Base-by-base conservation (phyloP, 37 sponge, comb jelly and placozoan species). In the Hormiphora californensis region DNA sequence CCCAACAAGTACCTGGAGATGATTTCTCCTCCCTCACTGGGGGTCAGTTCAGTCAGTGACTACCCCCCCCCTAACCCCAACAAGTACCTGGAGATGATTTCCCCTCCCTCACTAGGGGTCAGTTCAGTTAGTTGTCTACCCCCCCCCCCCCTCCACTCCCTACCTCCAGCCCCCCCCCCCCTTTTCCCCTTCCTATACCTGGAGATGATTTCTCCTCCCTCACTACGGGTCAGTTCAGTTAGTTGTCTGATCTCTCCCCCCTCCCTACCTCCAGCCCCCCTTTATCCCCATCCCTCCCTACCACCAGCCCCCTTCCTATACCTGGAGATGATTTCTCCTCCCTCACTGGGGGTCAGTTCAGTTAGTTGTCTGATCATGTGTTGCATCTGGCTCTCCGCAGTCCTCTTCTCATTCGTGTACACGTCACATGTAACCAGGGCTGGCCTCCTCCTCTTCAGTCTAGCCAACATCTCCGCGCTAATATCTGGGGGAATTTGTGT, bases 331-430 rank as follows among this genome's bases (percentile, higher is more conserved):
- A 73, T 73, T 46, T 73, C 81, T 23, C 81, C 81, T 0, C 81
- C 81, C 44, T 73, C 81, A 46, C 81, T 73, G 5, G 81, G 81
- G 8, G 81, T 73, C 5, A 73, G 46, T 46, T 73, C 81, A n/a
- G 81, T 73, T 0, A 73, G 81, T 21, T 73, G 81, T 40, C 81
- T 73, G 44, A 73, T 73, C 81, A 73, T 73, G 81, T 73, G 81
- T 41, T 73, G 81, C 81, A 73, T 73, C 81, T 73, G 81, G 43
- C 81, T 73, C 28, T 73, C 81, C 5, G 81, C 81, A 3, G 81
- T 73, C 43, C 81, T 33, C 46, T 73, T 73, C 81, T 73, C 81
- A 30, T 73, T 73, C 23, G 81, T 73, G 81, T 73, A 73, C 7
- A 73, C 44, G 44, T 73, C 81, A 40, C 81, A 73, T 46, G 81